Evolutionary conservation across 2,113 vertebrate species (phyloP).

Genomic region (Galemys pyrenaicus): DNA sequence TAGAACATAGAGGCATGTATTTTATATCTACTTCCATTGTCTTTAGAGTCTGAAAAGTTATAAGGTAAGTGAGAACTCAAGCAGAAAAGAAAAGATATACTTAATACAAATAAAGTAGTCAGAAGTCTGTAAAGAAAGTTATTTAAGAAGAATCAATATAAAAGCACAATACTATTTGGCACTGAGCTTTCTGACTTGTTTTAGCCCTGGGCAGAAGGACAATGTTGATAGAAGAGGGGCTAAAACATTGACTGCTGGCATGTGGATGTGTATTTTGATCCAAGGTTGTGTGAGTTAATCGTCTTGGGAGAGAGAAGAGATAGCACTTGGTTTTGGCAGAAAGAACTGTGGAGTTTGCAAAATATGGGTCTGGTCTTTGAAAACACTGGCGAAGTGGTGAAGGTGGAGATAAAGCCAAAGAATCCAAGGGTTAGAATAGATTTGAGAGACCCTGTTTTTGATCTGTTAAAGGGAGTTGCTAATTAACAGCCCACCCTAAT

Average conservation of each 20-base stretch:
- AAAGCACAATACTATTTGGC: neutral
- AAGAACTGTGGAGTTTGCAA: constrained; percentile 15
- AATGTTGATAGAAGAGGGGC: constrained; percentile 5
- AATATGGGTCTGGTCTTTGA: neutral
- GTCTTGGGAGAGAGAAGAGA: neutral
- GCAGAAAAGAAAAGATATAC: neutral
- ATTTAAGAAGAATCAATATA: constrained; percentile 62
- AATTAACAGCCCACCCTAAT: neutral
- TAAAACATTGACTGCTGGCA: constrained; percentile 53
- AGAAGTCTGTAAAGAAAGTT: constrained; percentile 48
- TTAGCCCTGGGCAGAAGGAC: neutral
- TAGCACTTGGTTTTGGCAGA: constrained; percentile 40
- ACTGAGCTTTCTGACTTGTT: neutral
- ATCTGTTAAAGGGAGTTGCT: neutral
- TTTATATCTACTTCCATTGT: neutral
- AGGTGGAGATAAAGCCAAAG: neutral
- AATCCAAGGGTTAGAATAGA: neutral
- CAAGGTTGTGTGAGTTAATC: constrained; percentile 47
- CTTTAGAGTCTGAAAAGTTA: constrained; percentile 20
- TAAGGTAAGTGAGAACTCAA: neutral
- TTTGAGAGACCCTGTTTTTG: neutral
- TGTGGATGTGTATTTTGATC: neutral
- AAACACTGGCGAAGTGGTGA: neutral
- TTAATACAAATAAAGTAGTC: constrained; percentile 57
- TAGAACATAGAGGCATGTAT: neutral